Evolutionary conservation across 1,140 invertebrate genomes (phyloP), one percentile per base, ranked within the genome.

Genomic region (Ditylenchus dipsaci): DNA sequence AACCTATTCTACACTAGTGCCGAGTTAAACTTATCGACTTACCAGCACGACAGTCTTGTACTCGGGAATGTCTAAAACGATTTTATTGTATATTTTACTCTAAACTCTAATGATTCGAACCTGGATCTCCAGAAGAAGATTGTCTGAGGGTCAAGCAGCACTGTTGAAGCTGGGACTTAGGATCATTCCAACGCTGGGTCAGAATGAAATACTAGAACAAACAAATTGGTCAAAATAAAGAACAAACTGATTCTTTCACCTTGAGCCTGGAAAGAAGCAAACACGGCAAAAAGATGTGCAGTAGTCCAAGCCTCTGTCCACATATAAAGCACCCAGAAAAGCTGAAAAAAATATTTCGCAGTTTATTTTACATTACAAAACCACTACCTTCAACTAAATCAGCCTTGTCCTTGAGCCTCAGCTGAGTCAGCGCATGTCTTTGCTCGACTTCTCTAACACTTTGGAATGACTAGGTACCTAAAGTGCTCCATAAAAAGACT

Each of bases 101-200:
- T n/a, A 38, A 38, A 38, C 3, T 3, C 33, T 38, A 38, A 38
- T 5, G 11, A 38, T 38, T 5, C 33, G 3, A 38, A 38, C 33
- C 33, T 21, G 65, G 63, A 27, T 71, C 65, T 33, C 33, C 27
- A 33, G 26, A 43, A 1, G 21, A 27, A 21, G 26, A 13, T 17
- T 67, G 38, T 43, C 76, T 49, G 0, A 76, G 43, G 3, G 72
- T 68, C n/a, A 99, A 87, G 83, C 95, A 98, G 83, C 94, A 98
- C 81, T 99, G 96, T 83, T 99, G 95, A 49, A 99, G 85, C 85
- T 97, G 96, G 1, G 95, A 97, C 86, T 99, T 99, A 11, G 96
- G 94, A 87, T 99, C 96, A 85, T 97, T 97, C 96, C 96, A 99
- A 79, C 95, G 92, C 86, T 97, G 93, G 85, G 95, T 95, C 88